Conservation (phyloP, 1,140 invertebrate genomes). For the Neodiprion pinetum region DNA sequence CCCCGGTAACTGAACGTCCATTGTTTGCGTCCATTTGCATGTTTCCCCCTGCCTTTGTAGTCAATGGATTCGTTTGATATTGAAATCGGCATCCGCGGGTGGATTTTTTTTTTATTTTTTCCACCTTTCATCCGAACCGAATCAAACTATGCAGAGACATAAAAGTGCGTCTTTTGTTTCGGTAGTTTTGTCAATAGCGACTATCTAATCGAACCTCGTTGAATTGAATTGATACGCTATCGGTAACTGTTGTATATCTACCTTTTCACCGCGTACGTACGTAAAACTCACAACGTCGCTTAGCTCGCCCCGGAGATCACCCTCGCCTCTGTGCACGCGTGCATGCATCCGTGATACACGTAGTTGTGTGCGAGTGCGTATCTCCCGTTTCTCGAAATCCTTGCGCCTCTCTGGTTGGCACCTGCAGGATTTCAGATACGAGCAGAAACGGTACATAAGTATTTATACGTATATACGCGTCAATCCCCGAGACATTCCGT, state of each 20-base stretch:
- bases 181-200: slow-evolving; percentile 25
- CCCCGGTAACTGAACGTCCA: too few species aligned
- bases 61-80: too few species aligned
- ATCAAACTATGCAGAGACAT: neutral
- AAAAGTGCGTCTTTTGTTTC: slow-evolving; percentile 16
- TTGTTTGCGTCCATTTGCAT: too few species aligned
- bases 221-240: slow-evolving; percentile 16
- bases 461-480: too few species aligned
- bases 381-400: too few species aligned
- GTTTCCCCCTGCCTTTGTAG: too few species aligned
- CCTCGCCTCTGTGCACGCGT: neutral
- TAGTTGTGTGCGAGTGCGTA: too few species aligned
- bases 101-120: neutral
- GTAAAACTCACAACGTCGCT: neutral
- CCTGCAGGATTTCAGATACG: too few species aligned
- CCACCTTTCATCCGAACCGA: neutral
- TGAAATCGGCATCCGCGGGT: neutral
- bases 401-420: too few species aligned
- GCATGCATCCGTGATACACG: too few species aligned
- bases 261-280: neutral
- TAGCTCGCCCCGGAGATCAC: neutral
- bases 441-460: too few species aligned
- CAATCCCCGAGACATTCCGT: too few species aligned
- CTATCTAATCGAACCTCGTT: slow-evolving; percentile 22
- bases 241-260: neutral